phyloP scores from a whole-genome alignment of 2,888 invertebrate genomes.

The Drosophila rellima region DNA sequence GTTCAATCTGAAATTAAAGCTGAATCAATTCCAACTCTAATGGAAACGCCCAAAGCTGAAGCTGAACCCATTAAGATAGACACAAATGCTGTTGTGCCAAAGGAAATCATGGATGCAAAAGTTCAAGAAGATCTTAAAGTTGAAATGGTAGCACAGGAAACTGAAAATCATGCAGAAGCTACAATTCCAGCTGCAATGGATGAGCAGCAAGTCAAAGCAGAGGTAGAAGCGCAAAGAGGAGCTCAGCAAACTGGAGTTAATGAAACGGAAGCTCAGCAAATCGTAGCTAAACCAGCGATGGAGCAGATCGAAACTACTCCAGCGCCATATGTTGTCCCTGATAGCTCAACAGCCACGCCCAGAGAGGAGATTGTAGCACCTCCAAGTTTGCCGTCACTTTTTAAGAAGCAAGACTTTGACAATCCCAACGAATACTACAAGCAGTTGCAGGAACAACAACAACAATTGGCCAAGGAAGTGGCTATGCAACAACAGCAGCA shows the following conservation, averaged over 20 bases:
- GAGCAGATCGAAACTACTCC: conserved; percentile 5
- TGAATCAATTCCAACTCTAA: not conserved
- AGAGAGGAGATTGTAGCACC: conserved; percentile 5
- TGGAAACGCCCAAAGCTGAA: conserved; percentile 1
- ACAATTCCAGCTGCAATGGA: not conserved
- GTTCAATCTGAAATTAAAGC: not conserved
- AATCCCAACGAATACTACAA: conserved; percentile 65
- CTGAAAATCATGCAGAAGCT: not conserved
- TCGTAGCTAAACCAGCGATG: not conserved
- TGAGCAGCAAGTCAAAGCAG: not conserved
- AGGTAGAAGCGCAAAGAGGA: not conserved
- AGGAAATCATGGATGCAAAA: not conserved
- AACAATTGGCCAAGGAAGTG: conserved; percentile 2
- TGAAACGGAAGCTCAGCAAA: not conserved
- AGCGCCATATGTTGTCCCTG: not conserved
- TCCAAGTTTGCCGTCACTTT: conserved; percentile 54
- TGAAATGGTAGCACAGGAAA: not conserved
- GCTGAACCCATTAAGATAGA: not conserved
- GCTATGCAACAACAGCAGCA: not conserved
- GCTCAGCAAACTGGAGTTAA: not conserved
- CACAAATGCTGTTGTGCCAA: not conserved
- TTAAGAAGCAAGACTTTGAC: conserved; percentile 50
- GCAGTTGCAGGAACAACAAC: conserved; percentile 54
- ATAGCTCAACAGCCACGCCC: conserved; percentile 12
- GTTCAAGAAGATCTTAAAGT: not conserved